Percentiles rank a stretch among this genome's conserved stretches.
These are phyloP conservation scores for Onychorhynchus coronatus DNA, from an alignment of 2,113 vertebrate species.

Conservation along the genomic window DNA sequence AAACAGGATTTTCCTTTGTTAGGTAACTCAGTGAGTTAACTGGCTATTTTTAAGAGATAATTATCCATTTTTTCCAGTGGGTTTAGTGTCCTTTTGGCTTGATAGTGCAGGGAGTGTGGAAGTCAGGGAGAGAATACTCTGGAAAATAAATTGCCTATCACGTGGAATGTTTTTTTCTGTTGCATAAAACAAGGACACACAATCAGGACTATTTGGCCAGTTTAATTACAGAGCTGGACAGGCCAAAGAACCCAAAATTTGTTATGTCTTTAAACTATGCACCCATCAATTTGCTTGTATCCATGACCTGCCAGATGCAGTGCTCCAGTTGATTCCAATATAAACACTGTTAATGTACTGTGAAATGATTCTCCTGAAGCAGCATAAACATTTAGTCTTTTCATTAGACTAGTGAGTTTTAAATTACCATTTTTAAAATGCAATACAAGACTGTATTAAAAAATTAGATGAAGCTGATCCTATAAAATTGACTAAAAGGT, in stretches of 20 bases:
- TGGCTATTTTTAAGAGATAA: neutral
- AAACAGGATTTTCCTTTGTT: neutral
- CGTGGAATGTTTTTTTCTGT: neutral
- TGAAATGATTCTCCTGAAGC: slow-evolving; percentile 51
- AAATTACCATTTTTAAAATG: slow-evolving; percentile 1
- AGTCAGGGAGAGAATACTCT: neutral
- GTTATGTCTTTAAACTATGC: neutral
- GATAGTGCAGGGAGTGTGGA: neutral
- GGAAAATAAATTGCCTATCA: neutral
- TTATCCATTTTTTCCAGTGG: neutral
- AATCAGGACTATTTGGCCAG: neutral
- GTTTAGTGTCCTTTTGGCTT: neutral
- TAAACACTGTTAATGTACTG: slow-evolving; percentile 52
- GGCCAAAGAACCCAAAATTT: neutral
- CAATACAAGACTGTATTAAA: neutral
- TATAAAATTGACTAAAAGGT: neutral
- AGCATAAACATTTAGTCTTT: slow-evolving; percentile 46
- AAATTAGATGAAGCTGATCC: neutral
- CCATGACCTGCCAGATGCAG: neutral
- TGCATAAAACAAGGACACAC: neutral
- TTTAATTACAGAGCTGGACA: neutral
- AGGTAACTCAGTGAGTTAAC: neutral
- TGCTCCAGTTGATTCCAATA: slow-evolving; percentile 12
- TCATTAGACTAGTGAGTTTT: neutral
- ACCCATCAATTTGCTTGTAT: neutral